Evolutionary conservation across 2,113 vertebrate genomes (phyloP).

Genomic region (Narcine bancroftii): DNA sequence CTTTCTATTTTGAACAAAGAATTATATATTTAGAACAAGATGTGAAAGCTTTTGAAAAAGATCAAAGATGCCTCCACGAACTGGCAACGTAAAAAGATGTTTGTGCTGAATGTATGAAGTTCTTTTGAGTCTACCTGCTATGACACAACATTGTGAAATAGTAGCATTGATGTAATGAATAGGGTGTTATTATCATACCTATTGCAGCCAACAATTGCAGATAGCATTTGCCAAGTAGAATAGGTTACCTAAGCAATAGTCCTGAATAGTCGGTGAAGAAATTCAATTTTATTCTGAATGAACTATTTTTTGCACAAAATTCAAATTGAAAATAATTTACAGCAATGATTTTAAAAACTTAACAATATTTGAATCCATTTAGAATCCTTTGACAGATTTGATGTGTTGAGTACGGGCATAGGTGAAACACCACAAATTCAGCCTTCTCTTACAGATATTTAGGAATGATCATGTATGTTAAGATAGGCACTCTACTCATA

Average conservation of each 20-base stretch:
- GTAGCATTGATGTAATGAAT: neutral
- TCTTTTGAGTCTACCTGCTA: neutral
- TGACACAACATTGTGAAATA: neutral
- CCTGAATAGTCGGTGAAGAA: neutral
- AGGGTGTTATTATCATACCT: neutral
- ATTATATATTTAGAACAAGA: too few species aligned
- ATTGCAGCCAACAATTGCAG: neutral
- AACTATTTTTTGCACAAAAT: neutral
- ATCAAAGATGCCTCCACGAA: too few species aligned
- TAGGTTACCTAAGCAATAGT: neutral
- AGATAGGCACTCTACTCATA: neutral
- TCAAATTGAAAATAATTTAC: neutral
- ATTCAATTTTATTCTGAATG: neutral
- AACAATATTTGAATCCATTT: neutral
- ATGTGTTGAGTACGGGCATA: neutral
- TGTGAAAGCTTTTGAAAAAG: too few species aligned
- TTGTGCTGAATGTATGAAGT: too few species aligned
- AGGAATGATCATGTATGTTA: neutral
- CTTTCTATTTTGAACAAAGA: too few species aligned
- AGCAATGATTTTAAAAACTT: neutral
- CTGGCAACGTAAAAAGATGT: too few species aligned
- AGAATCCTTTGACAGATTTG: neutral
- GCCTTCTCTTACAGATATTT: neutral
- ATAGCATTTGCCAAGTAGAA: neutral
- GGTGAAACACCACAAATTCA: neutral